phyloP scores from a whole-genome alignment of 2,888 invertebrate species.

The Dryococelus australis region DNA sequence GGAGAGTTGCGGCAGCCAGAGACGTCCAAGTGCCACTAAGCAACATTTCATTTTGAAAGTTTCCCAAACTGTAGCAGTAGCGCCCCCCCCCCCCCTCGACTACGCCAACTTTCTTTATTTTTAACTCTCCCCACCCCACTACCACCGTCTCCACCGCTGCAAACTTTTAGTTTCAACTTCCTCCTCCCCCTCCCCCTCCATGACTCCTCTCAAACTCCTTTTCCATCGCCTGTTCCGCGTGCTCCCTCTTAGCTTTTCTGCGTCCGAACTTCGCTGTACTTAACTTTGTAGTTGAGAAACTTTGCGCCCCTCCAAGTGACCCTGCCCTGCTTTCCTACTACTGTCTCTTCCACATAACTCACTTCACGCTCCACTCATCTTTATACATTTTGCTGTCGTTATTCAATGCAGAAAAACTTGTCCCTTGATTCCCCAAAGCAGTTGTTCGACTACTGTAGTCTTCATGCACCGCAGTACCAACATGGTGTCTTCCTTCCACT shows the following conservation, averaged over 20 bases:
- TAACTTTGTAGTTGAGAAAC: conserved; percentile 41
- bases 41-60: conserved; percentile 46
- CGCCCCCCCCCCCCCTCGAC: too few relatives aligned
- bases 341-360: too few relatives aligned
- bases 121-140: conserved; percentile 34
- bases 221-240: conserved; percentile 21
- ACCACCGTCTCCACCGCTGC: conserved; percentile 47
- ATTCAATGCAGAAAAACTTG: too few relatives aligned
- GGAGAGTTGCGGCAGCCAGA: too few relatives aligned
- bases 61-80: conserved; percentile 42
- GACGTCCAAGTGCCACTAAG: conserved; percentile 38
- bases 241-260: conserved; percentile 42
- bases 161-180: conserved; percentile 50
- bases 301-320: conserved; percentile 7
- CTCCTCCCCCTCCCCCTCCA: conserved; percentile 38
- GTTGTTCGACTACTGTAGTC: too few relatives aligned
- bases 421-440: too few relatives aligned
- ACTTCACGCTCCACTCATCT: too few relatives aligned
- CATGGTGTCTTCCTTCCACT: too few relatives aligned
- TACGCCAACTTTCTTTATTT: conserved; percentile 27
- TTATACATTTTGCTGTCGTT: too few relatives aligned
- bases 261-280: conserved; percentile 43
- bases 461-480: too few relatives aligned
- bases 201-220: conserved; percentile 29
- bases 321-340: too few relatives aligned